A percentile compares a stretch with the other conserved stretches of the same genome.
phyloP scores from a whole-genome alignment of 2,888 invertebrate species.

The Drosophila phalerata region DNA sequence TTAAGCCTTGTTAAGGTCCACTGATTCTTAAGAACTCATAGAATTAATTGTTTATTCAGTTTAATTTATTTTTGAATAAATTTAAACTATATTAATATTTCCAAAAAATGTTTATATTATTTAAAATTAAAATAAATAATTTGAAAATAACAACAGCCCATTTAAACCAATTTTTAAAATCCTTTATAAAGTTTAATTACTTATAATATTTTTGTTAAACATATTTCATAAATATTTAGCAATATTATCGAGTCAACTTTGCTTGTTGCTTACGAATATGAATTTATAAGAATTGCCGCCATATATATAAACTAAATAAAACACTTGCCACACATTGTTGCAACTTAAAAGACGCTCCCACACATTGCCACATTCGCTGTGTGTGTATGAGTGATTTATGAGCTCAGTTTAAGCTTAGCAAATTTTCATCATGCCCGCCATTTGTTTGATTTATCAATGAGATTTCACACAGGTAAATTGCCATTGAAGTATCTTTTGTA shows the following conservation, averaged over 20 bases:
- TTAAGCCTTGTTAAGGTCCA: conserved; percentile 5
- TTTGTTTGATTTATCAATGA: conserved; percentile 18
- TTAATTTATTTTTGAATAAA: background rate
- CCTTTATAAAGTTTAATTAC: background rate
- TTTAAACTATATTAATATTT: background rate
- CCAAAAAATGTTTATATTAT: background rate
- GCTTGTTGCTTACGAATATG: background rate
- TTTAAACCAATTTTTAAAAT: too few species aligned
- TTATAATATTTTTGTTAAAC: background rate
- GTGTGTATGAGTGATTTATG: conserved; percentile 4
- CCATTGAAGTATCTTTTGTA: conserved; percentile 12
- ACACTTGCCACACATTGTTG: background rate
- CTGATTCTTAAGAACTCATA: background rate
- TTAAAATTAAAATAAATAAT: too few species aligned
- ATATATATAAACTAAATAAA: background rate
- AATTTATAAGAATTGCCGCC: background rate
- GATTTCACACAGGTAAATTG: conserved; percentile 19
- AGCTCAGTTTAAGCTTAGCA: conserved; percentile 5
- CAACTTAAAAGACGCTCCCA: conserved; percentile 3
- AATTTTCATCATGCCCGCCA: conserved; percentile 2
- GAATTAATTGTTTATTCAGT: background rate
- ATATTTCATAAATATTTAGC: background rate
- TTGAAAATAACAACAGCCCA: too few species aligned
- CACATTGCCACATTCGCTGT: background rate
- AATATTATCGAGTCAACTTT: background rate